Conservation (phyloP, 2,888 invertebrate genomes). For the Eupsilia transversa region DNA sequence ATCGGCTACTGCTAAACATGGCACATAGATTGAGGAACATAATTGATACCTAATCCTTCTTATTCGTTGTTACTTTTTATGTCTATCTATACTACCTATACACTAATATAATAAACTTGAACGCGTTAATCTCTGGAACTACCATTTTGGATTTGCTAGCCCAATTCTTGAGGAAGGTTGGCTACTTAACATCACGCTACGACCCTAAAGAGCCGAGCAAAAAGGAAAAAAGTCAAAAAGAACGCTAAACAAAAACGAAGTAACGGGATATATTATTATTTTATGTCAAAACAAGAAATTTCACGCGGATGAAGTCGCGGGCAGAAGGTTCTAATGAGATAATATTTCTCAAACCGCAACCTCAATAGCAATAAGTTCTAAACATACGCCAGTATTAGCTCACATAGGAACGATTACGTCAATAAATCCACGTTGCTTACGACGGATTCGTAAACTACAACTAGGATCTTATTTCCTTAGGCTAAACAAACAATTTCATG, state of each 20-base stretch:
- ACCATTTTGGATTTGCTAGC: too few relatives aligned
- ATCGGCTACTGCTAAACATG: neutral
- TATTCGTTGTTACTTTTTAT: neutral
- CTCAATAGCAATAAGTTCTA: slow-evolving; percentile 5
- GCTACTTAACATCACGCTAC: too few relatives aligned
- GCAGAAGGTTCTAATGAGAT: neutral
- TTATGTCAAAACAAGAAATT: too few relatives aligned
- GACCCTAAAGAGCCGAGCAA: too few relatives aligned
- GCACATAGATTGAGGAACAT: neutral
- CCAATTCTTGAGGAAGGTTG: too few relatives aligned
- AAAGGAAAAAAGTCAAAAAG: too few relatives aligned
- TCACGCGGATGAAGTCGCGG: too few relatives aligned
- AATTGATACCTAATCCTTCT: neutral
- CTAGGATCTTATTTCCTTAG: slow-evolving; percentile 32
- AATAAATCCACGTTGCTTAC: slow-evolving; percentile 38
- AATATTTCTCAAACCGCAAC: neutral
- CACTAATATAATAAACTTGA: too few relatives aligned
- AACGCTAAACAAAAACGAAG: too few relatives aligned
- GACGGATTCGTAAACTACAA: slow-evolving; percentile 27
- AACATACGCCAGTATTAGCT: slow-evolving; percentile 14
- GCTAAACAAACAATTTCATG: slow-evolving; percentile 39
- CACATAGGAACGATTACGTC: slow-evolving; percentile 17
- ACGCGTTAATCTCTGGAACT: too few relatives aligned
- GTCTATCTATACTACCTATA: neutral
- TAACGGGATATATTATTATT: too few relatives aligned